These are phyloP conservation scores for Anorthoa munda DNA, from an alignment of 2,888 invertebrate genomes.

Conservation along the genomic window DNA sequence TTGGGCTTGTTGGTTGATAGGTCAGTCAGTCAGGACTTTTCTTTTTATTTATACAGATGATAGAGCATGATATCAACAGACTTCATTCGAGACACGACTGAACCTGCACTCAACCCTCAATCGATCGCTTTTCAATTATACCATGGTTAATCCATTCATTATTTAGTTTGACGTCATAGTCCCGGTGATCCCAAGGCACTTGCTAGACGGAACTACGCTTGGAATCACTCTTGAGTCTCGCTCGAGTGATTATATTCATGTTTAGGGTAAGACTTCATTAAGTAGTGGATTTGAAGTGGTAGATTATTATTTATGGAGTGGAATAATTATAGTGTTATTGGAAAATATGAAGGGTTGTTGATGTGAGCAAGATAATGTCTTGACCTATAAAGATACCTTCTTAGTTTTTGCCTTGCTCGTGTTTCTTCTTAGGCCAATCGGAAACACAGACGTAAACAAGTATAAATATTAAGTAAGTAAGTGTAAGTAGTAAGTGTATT, in stretches of 20 bases:
- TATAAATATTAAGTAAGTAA: no score
- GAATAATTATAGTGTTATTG: conserved; percentile 1
- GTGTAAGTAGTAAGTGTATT: no score
- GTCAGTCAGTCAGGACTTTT: no score
- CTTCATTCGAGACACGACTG: not conserved
- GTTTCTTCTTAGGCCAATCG: no score
- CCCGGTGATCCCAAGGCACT: conserved; percentile 54
- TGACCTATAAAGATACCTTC: no score
- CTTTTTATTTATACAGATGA: no score
- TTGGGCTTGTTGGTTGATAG: no score
- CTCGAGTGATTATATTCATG: conserved; percentile 36
- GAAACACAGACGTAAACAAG: no score
- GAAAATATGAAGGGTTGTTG: no score
- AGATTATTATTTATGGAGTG: not conserved
- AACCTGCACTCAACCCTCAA: conserved; percentile 24
- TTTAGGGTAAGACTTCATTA: not conserved
- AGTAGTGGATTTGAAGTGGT: not conserved
- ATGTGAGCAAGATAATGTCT: no score
- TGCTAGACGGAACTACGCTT: conserved; percentile 40
- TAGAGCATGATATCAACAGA: no score
- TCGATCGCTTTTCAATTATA: conserved; percentile 37
- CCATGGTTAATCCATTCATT: conserved; percentile 64
- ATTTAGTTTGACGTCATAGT: conserved; percentile 67
- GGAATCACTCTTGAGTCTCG: conserved; percentile 40
- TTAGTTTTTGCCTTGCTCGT: no score